Conservation (phyloP, 37 sponge, comb jelly and placozoan species). For the Beroe ovata region DNA sequence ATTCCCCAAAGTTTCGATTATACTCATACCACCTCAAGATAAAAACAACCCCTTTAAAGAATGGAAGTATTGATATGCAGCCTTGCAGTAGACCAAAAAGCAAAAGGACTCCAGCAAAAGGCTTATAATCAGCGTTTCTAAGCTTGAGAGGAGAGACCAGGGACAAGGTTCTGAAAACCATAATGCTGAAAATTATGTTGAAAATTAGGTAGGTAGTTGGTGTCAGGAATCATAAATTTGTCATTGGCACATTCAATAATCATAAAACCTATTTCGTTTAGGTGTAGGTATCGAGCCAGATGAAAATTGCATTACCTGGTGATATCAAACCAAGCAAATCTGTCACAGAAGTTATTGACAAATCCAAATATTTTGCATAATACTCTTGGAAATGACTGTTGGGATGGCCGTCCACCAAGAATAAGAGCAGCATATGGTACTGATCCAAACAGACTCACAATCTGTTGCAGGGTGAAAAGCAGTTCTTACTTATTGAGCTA, state of each 20-base stretch:
- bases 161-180: conserved; percentile 4
- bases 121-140: background rate
- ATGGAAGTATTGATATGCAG: background rate
- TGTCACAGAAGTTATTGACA: conserved; percentile 28
- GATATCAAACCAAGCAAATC: conserved; percentile 37
- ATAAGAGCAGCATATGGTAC: conserved; percentile 11
- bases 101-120: background rate
- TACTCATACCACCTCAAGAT: background rate
- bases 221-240: too few species aligned
- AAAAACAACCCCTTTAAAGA: background rate
- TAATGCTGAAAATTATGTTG: conserved; percentile 36
- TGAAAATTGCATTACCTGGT: conserved; percentile 38
- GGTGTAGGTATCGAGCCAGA: too few species aligned
- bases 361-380: conserved; percentile 45
- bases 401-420: background rate
- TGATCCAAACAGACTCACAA: background rate
- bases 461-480: too few species aligned
- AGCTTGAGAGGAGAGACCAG: background rate
- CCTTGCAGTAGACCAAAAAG: background rate
- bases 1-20: conserved; percentile 36
- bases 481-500: too few species aligned
- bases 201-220: too few species aligned
- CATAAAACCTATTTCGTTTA: too few species aligned
- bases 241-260: too few species aligned
- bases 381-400: background rate